Base-by-base conservation (phyloP, 2,113 vertebrate species). In the Neopipo cinnamomea region DNA sequence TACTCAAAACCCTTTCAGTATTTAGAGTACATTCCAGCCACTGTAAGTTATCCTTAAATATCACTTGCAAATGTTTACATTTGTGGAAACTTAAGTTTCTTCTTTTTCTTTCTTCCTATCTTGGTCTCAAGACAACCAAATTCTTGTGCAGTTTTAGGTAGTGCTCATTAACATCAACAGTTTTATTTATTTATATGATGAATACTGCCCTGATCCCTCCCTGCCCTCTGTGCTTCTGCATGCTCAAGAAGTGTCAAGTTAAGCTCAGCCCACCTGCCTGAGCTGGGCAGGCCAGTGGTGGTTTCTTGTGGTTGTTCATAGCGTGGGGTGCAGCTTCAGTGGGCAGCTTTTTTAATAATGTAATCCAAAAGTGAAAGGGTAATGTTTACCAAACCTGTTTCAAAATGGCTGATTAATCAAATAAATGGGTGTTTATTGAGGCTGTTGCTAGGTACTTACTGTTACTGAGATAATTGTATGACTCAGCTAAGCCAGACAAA, bases 381-480 rank as follows among this genome's bases (percentile, higher is more conserved):
- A 78, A 49, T 92, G 87, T 96, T 95, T 95, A 91, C 85, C 82
- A 89, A 86, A 93, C 83, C 90, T 85, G 84, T 85, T 91, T 93
- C 71, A 94, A 94, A 96, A 90, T 77, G 92, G 82, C 79, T 94
- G 91, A 94, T 95, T 95, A 95, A 95, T 95, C 94, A 97, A 84
- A 86, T 92, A 92, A 95, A 94, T 89, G 95, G 61, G 87, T 93
- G 96, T 96, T 96, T 97, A 87, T 86, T 90, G 88, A 95, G 87
- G 81, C 70, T 41, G 95, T 97, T 97, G 96, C 95, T 97, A 96
- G 79, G 93, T 73, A 23, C 81, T 76, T 44, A 41, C 63, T 95
- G 95, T 92, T 95, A 85, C 27, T 94, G 94, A 97, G 95, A 88
- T 97, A 97, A 96, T 95, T 94, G 89, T 65, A 15, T 95, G 93